These are phyloP conservation scores for Odontesthes bonariensis DNA, from an alignment of 2,113 vertebrate genomes.

Conservation along the genomic window DNA sequence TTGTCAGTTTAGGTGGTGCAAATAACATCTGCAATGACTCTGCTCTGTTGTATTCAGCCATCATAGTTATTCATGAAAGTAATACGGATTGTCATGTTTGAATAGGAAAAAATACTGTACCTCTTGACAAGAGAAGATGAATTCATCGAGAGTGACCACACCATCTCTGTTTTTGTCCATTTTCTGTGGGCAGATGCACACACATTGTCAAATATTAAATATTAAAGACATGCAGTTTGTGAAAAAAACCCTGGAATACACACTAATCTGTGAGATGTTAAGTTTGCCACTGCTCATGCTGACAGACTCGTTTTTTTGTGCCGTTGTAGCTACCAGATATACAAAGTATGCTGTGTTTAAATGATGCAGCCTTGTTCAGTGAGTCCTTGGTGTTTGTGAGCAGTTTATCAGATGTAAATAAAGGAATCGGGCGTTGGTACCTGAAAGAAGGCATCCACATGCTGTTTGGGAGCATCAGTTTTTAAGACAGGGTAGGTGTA, in stretches of 20 bases:
- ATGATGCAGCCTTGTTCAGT: neutral
- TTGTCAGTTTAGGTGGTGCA: neutral
- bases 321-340: neutral
- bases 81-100: neutral
- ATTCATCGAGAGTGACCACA: slow-evolving; percentile 97
- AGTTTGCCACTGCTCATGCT: neutral
- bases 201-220: neutral
- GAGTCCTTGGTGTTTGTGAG: neutral
- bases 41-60: neutral
- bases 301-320: neutral
- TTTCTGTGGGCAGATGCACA: slow-evolving; percentile 86
- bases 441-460: slow-evolving; percentile 97
- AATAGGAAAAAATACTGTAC: slow-evolving; percentile 72
- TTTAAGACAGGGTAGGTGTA: slow-evolving; percentile 95
- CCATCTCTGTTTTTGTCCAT: slow-evolving; percentile 99
- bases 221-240: neutral
- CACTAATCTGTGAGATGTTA: neutral
- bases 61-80: neutral
- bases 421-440: slow-evolving; percentile 69
- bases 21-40: neutral
- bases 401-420: neutral
- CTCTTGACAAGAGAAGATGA: slow-evolving; percentile 96
- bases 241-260: neutral
- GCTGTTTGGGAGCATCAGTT: slow-evolving; percentile 92
- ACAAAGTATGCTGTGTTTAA: neutral